Evolutionary conservation across 2,888 invertebrate genomes (phyloP), one percentile per base, ranked within the genome.

Genomic region (Dicyrtomina minuta): DNA sequence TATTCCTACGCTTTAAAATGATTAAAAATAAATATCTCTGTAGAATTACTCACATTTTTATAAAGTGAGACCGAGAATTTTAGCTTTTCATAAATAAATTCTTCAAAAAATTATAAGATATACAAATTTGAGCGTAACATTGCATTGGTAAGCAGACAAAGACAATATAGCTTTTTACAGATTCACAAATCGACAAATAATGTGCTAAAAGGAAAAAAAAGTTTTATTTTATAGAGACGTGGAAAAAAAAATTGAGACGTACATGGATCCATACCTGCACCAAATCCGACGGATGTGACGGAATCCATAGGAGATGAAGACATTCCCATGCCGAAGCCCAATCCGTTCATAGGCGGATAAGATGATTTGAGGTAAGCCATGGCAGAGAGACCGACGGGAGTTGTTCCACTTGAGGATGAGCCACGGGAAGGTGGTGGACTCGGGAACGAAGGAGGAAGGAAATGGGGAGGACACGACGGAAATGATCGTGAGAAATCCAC

Each of bases 361-460:
- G 75, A 73, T 64, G 78, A 77, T 70, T 78, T 78, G 72, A 78
- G 75, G 74, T 78, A 78, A 73, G 76, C 74, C 78, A 78, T 78
- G 51, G 76, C 77, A 39, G 78, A 75, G 46, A 78, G 70, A 68
- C 78, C 77, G 26, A 77, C 77, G 51, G 77, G 77, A 64, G 76
- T 75, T 59, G 74, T 77, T 70, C 77, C 77, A 68, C 76, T 77
- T 53, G 78, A 78, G 24, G 77, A 76, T 61, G 78, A 78, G 39
- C 78, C 78, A 66, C 78, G 75, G 26, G 77, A 77, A 15, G 77
- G 75, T 56, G 77, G 77, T 65, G 77, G 79, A 71, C 76, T 74
- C 68, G 80, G 80, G 64, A 79, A 81, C 60, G 76, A 80, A 66
- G 80, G 80, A 73, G 76, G 76, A 75, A 76, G 76, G 73, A 75